Base-by-base conservation (phyloP, 2,113 vertebrate species). In the Otis tarda region DNA sequence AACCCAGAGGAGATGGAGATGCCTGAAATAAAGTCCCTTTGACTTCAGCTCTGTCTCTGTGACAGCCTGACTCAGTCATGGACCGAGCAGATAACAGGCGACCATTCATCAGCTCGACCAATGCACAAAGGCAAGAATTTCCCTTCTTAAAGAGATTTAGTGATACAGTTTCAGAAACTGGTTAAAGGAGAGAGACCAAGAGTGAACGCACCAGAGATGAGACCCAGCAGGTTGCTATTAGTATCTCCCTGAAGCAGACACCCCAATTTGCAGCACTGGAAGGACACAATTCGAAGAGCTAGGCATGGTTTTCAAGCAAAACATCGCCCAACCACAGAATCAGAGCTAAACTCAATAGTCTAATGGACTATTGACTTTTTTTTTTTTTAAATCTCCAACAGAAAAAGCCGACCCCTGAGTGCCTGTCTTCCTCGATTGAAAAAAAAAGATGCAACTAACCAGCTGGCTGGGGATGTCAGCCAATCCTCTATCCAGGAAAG, bases 121-220 rank as follows among this genome's bases (percentile, higher is more conserved):
- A 92, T 69, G 70, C 77, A 95, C 90, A 96, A 92, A 96, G 83
- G 89, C 90, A 96, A 95, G 94, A 94, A 95, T 95, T 96, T 96
- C 88, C 79, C 86, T 84, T 90, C 77, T 69, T 81, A 73, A 76
- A 87, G 86, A 73, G 81, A 93, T 94, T 92, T 77, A 89, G 94
- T 85, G 94, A 81, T 61, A 89, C 45, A 92, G 89, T 65, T 76
- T 94, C 82, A 93, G 91, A 79, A 94, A 91, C 10, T 53, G 33
- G 57, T 65, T 91, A 91, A 89, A 95, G 61, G 45, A 71, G 47
- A 77, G 41, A 67, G 56, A 60, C 33, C 43, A 33, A 80, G 64
- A 83, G 35, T 47, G 73, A 94, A 64, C 47, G 65, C 57, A 43
- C 69, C 20, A 30, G 45, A 82, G 69, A 89, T 47, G 65, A 89